Evolutionary conservation across 2,113 vertebrate genomes (phyloP), one percentile per base, ranked within the genome.

Genomic region (Paramormyrops kingsleyae): DNA sequence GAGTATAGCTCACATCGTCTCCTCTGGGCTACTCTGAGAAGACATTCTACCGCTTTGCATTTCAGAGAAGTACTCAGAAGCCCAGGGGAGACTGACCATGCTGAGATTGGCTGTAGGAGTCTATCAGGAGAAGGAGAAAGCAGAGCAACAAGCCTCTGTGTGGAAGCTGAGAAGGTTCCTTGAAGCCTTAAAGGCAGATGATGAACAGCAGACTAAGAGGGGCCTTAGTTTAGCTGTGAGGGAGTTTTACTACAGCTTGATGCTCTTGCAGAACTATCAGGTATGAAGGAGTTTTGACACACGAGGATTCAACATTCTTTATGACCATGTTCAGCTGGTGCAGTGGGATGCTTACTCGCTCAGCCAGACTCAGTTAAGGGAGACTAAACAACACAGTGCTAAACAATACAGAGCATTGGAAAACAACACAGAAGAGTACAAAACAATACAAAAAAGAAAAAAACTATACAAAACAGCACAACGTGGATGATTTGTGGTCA

Each of bases 181-280:
- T 1, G 35, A 56, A 6, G 86, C 47, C 17, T 87, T 88, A 12
- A 88, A 83, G 74, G 46, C 42, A 35, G 27, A 87, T 53, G 19
- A 77, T 42, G 89, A 35, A 89, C 87, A 27, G 31, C 85, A 91
- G 56, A 89, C 80, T 8, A 35, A 91, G 88, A 91, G 92, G 19
- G 89, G 91, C 70, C 91, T 93, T 46, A 94, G 92, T 89, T 91
- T 92, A 88, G 93, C 92, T 83, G 90, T 94, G 66, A 92, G 92
- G 42, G 93, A 94, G 52, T 83, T 94, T 31, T 91, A 94, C 89
- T 91, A 93, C 62, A 92, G 91, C 80, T 89, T 94, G 88, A 83
- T 91, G 12, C 91, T 93, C 89, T 92, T 94, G 85, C 94, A 94
- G 77, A 93, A 91, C 59, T 94, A 93, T 90, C 93, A 93, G 94